phyloP scores from a whole-genome alignment of 2,888 invertebrate genomes.

The Meteorus colon region DNA sequence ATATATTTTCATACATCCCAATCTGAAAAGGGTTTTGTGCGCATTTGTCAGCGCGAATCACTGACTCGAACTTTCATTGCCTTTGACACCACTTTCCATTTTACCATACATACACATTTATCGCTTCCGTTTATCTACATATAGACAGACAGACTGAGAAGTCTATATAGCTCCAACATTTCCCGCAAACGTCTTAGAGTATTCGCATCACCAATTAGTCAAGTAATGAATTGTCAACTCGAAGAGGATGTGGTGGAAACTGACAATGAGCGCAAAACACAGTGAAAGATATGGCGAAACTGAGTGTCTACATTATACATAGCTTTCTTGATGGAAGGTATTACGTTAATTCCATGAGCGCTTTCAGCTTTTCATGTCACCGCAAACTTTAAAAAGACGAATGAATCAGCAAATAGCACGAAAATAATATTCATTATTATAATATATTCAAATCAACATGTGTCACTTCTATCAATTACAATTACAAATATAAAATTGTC shows the following conservation, averaged over 20 bases:
- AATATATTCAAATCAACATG: not conserved
- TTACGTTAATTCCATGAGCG: not conserved
- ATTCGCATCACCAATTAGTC: conserved; percentile 55
- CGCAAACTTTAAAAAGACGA: not conserved
- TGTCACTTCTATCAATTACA: not conserved
- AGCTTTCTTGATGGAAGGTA: not conserved
- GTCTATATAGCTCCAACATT: not conserved
- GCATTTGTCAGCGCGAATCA: conserved; percentile 13
- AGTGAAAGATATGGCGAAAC: not conserved
- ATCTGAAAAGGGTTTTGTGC: not conserved
- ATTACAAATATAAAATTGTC: not conserved
- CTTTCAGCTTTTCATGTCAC: not conserved
- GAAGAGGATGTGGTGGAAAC: conserved; percentile 10
- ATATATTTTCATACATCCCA: not conserved
- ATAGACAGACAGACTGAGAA: not conserved
- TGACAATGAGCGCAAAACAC: not conserved
- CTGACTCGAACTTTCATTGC: conserved; percentile 8
- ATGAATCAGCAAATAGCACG: not conserved
- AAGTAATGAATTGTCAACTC: conserved; percentile 52
- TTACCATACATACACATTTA: conserved; percentile 23
- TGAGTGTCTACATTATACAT: not conserved
- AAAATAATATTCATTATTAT: not conserved
- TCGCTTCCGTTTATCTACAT: conserved; percentile 1
- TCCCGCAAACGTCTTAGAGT: conserved; percentile 36
- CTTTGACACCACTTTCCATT: conserved; percentile 36